Evolutionary conservation across 2,888 invertebrate genomes (phyloP).

Genomic region (Rhodophaea formosa): DNA sequence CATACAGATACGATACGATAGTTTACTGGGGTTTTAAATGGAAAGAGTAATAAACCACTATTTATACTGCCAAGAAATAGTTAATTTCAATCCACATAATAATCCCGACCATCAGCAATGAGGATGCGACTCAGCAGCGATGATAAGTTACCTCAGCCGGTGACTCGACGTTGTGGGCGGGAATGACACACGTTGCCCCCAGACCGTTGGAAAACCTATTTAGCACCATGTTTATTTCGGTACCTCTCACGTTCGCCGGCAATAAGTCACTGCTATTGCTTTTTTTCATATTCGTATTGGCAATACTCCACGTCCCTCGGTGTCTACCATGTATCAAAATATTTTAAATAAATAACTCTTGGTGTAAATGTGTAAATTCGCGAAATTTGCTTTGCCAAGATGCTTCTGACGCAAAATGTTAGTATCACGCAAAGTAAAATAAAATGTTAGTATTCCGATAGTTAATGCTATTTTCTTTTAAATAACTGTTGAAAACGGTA

Average conservation of each 20-base stretch:
- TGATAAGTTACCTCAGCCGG: constrained; percentile 28
- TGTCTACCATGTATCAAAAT: constrained; percentile 35
- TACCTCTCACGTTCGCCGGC: constrained; percentile 35
- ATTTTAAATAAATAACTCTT: constrained; percentile 21
- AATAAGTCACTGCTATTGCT: constrained; percentile 37
- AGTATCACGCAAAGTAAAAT: too few relatives aligned
- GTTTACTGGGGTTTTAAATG: too few relatives aligned
- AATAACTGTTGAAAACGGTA: too few relatives aligned
- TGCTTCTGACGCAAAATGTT: not conserved
- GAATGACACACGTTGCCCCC: constrained; percentile 34
- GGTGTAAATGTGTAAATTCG: not conserved
- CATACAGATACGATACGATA: too few relatives aligned
- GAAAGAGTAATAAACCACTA: too few relatives aligned
- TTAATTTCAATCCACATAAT: too few relatives aligned
- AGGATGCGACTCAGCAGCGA: constrained; percentile 33
- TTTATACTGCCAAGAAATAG: too few relatives aligned
- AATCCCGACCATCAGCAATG: too few relatives aligned
- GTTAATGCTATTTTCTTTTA: too few relatives aligned
- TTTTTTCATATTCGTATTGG: constrained; percentile 39
- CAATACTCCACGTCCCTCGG: constrained; percentile 39
- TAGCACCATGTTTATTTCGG: constrained; percentile 39
- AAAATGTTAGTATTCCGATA: too few relatives aligned
- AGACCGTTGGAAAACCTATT: constrained; percentile 33
- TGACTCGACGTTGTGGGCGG: constrained; percentile 29
- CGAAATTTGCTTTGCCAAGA: not conserved